Evolutionary conservation across 2,113 vertebrate species (phyloP), one percentile per base, ranked within the genome.

Genomic region (Misgurnus mizolepis): DNA sequence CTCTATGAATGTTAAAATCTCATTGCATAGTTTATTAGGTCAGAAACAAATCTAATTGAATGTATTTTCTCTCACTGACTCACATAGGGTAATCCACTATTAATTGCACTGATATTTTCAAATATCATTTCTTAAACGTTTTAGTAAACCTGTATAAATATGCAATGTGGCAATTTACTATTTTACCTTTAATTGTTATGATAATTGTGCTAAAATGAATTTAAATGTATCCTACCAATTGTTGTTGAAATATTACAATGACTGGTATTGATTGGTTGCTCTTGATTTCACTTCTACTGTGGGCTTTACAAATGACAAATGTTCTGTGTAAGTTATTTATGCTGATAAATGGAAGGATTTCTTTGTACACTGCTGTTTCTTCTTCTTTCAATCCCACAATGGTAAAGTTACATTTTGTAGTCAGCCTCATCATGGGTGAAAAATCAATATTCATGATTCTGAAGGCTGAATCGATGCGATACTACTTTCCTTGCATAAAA

Each of bases 391-490:
- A 27, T 58, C 7, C n/a, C 47, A n/a, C 11, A 77, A 76, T 60
- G 60, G 56, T 22, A 80, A 80, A 80, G 39, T 69, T 71, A 64
- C 64, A 78, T 82, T 83, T 76, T 71, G 76, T 53, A 83, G 81
- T 86, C 81, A 74, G 50, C n/a, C 58, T 34, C 56, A 67, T 79
- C 69, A 34, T 76, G 41, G 66, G 61, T 62, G 67, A 72, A n/a
- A 65, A 71, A 84, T 87, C 76, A 82, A 86, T 85, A 86, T 78
- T 80, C 60, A 73, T 60, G 81, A 86, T 86, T 64, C 50, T 49
- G 62, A 83, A 43, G 61, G 40, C 71, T 66, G 72, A 79, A 79
- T 85, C 82, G 82, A 87, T 86, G 78, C 39, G 47, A 68, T n/a
- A 67, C 58, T 80, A 11, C 73, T 76, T 85, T 66, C 39, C 61